Evolutionary conservation across 2,113 vertebrate genomes (phyloP).

Genomic region (Aptenodytes forsteri): DNA sequence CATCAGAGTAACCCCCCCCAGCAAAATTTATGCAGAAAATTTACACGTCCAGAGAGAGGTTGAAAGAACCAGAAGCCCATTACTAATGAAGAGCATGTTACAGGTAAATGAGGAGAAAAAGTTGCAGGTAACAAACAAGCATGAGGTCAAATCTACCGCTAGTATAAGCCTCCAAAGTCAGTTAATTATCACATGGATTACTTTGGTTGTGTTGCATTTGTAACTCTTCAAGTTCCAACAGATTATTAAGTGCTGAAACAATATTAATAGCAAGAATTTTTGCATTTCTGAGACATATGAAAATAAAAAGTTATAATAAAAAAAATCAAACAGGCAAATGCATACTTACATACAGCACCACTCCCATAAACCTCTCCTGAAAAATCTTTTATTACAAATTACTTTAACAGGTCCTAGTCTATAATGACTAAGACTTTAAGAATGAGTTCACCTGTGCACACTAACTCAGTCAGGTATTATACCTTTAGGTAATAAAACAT

Average conservation of each 20-base stretch:
- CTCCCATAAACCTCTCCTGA: background rate
- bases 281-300: background rate
- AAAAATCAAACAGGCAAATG: background rate
- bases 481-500: background rate
- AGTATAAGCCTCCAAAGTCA: background rate
- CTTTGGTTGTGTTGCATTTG: background rate
- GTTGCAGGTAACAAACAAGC: background rate
- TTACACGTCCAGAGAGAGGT: background rate
- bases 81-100: background rate
- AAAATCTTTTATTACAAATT: background rate
- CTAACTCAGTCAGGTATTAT: background rate
- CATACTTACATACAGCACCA: background rate
- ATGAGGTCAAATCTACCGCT: background rate
- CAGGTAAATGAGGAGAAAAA: background rate
- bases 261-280: background rate
- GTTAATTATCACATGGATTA: background rate
- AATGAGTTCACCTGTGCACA: background rate
- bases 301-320: background rate
- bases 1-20: background rate
- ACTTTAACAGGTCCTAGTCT: background rate
- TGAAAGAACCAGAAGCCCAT: background rate
- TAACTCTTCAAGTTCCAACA: background rate
- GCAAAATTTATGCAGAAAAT: background rate
- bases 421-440: background rate
- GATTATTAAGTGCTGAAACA: background rate